Conservation (phyloP, 2,113 vertebrate genomes). For the Callochromis pleurospilus region DNA sequence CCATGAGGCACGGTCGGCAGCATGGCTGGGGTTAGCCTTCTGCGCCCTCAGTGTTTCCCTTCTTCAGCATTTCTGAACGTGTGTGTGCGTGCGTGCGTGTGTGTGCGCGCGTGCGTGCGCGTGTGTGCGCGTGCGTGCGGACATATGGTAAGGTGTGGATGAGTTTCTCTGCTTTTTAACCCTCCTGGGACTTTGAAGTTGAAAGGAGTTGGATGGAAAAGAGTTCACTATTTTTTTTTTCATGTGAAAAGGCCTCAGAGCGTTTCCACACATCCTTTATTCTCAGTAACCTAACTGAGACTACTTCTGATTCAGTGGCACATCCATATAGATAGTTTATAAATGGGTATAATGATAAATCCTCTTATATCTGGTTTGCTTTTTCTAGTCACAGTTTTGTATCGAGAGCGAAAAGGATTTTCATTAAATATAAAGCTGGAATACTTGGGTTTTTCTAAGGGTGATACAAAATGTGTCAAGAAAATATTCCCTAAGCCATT, state of each 20-base stretch:
- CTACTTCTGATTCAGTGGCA: neutral
- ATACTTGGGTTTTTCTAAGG: neutral
- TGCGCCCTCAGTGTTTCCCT: neutral
- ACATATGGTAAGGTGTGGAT: neutral
- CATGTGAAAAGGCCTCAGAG: neutral
- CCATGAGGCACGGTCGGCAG: neutral
- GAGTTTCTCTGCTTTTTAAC: neutral
- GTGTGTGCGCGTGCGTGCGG: neutral
- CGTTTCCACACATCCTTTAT: neutral
- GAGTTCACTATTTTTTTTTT: neutral
- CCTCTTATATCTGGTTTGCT: neutral
- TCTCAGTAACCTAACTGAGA: neutral
- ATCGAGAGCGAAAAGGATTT: neutral
- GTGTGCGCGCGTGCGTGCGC: neutral
- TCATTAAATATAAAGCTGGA: neutral
- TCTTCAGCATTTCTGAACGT: neutral
- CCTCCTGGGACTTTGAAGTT: neutral
- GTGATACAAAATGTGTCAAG: neutral
- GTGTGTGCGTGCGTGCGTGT: neutral
- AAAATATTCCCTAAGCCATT: neutral
- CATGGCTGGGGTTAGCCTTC: neutral
- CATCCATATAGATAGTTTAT: neutral
- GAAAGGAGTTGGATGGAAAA: neutral
- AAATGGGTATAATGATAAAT: neutral
- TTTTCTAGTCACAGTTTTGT: neutral